Percentiles rank a stretch among this genome's conserved stretches.
phyloP scores from a whole-genome alignment of 1,140 invertebrate genomes.

The Monochamus saltuarius region DNA sequence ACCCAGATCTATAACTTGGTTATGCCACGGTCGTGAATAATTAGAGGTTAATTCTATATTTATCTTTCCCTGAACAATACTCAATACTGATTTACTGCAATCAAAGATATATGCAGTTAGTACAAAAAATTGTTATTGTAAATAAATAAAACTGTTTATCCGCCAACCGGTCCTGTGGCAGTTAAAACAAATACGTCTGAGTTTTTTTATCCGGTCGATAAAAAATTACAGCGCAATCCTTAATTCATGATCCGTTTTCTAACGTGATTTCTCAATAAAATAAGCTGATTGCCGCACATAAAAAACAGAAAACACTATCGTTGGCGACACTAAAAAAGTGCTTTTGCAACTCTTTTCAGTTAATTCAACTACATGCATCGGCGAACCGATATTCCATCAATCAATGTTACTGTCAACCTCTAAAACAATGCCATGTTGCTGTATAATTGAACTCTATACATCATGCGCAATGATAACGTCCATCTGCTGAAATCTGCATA shows the following conservation, averaged over 20 bases:
- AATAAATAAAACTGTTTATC: too few relatives aligned
- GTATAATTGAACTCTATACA: slow-evolving; percentile 47
- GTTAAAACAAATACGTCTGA: slow-evolving; percentile 19
- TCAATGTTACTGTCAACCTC: slow-evolving; percentile 46
- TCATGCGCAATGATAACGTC: slow-evolving; percentile 42
- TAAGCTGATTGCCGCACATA: background rate
- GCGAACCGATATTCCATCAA: slow-evolving; percentile 42
- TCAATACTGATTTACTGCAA: too few relatives aligned
- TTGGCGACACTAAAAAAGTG: slow-evolving; percentile 30
- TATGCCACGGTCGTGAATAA: too few relatives aligned
- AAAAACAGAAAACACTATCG: slow-evolving; percentile 6
- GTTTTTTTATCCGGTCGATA: slow-evolving; percentile 19
- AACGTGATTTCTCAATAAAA: slow-evolving; percentile 41
- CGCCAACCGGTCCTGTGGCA: background rate
- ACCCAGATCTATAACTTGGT: too few relatives aligned
- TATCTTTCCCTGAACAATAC: too few relatives aligned
- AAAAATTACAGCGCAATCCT: slow-evolving; percentile 26
- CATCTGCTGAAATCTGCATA: slow-evolving; percentile 39
- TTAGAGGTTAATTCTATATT: too few relatives aligned
- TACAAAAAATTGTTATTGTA: too few relatives aligned
- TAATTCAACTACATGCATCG: slow-evolving; percentile 40
- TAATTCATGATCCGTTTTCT: slow-evolving; percentile 34
- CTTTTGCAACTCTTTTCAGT: slow-evolving; percentile 24
- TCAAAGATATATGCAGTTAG: too few relatives aligned
- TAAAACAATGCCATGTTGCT: slow-evolving; percentile 47